Base-by-base conservation (phyloP, 35 echinoderm and acorn worm species). In the Strongylocentrotus purpuratus region DNA sequence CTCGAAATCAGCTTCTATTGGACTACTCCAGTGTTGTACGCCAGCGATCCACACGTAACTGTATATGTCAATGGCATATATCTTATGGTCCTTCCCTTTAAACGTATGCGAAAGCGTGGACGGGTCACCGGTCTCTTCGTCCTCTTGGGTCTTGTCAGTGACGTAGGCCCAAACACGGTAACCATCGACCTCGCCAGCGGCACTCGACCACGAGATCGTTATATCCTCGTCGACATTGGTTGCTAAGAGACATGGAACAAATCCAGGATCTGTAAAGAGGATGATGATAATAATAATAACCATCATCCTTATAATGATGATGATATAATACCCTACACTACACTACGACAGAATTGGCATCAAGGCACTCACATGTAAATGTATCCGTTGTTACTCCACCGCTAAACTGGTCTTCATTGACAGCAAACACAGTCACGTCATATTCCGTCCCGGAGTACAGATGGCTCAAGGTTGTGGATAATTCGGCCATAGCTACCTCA, bases 121-220 rank as follows among this genome's bases (percentile, higher is more conserved):
- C 47, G 91, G 46, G 48, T 93, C 91, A 58, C 46, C 14, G 5
- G 46, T 46, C 18, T 50, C 91, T 33, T 93, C 46, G 91, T 93
- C 91, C 48, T 93, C 91, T 45, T 93, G 91, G 31, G 91, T 93
- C 91, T 93, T 93, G 9, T 93, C 91, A 2, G 91, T 93, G 91
- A 93, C 45, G 91, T 48, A 93, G 28, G 48, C 45, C 91, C 91
- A 93, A 9, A 93, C 91, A 14, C 91, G 91, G 47, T 93, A 93
- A 58, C 91, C 91, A 7, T 93, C 47, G 18, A 93, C 91, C n/a
- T 93, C 12, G 32, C 91, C 91, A 31, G 91, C 91, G 91, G 91
- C 46, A 46, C 91, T 93, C 18, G 91, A 93, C 91, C 91, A 93
- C 47, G 91, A 50, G 17, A 93, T 93, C 45, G 91, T 93, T 31